Evolutionary conservation across 2,113 vertebrate species (phyloP), one percentile per base, ranked within the genome.

Genomic region (Chunga burmeisteri): DNA sequence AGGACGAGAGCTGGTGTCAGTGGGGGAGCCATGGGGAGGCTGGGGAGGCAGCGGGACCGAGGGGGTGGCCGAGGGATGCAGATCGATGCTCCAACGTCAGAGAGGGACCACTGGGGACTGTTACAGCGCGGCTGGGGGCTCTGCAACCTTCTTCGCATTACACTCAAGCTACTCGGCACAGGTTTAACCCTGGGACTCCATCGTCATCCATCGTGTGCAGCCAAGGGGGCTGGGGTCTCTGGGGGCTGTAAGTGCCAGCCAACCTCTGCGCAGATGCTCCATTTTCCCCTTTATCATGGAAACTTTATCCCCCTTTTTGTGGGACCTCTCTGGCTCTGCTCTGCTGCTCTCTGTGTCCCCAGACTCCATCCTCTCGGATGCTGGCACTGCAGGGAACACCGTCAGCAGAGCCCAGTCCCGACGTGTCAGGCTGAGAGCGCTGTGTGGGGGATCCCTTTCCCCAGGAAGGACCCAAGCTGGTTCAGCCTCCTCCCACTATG

Each of bases 141-240:
- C 74, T 38, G 34, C 26, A 61, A 13, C 27, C 38, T 62, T 34
- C 65, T 38, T 38, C 47, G 65, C 4, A 4, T 61, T 32, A 21
- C 11, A 14, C 26, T 6, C 21, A 9, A 21, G 32, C 47, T 53
- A 6, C 29, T 34, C 4, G 0, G 47, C 0, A 1, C 22, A 38
- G 34, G 38, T 79, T 79, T 40, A 26, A 5, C 18, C 19, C 19
- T 17, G 2, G 22, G 66, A 29, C 15, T 55, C 58, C 38, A 20
- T 58, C n/a, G 46, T 47, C 4, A 7, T 38, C 42, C 46, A 36
- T 11, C 0, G 3, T 12, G 20, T 44, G 26, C 32, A 20, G 72
- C 44, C 0, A 1, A 40, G 25, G 40, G 38, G 36, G 16, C 62
- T 42, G 44, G 27, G 25, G 46, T 50, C 25, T 68, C 44, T 16